phyloP scores from a whole-genome alignment of 2,113 vertebrate genomes.

The Hemiscyllium ocellatum region DNA sequence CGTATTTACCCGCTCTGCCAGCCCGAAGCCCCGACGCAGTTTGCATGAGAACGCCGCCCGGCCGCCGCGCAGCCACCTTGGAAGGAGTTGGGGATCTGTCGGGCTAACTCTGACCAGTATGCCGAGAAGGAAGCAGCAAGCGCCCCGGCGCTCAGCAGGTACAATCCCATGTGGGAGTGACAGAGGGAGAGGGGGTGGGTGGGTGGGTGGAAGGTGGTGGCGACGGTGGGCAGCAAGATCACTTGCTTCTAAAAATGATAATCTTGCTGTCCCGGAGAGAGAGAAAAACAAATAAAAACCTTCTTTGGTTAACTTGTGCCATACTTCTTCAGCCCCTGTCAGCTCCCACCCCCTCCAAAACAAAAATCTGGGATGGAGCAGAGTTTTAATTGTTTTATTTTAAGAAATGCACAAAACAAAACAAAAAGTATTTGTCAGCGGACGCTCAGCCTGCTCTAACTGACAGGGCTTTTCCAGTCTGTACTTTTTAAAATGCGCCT shows the following conservation, averaged over 20 bases:
- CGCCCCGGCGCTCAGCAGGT: constrained; percentile 95
- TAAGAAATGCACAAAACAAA: not conserved
- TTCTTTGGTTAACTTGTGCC: not conserved
- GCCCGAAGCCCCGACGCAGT: constrained; percentile 43
- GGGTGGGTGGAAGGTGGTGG: no score
- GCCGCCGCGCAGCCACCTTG: constrained; percentile 45
- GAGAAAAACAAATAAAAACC: not conserved
- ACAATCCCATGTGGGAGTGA: constrained; percentile 47
- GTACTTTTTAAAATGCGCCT: constrained; percentile 4
- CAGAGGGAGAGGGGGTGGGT: not conserved
- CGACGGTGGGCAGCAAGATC: not conserved
- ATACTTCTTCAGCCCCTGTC: not conserved
- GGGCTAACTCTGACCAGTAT: constrained; percentile 58
- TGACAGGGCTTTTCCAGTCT: constrained; percentile 6
- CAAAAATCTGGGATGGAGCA: not conserved
- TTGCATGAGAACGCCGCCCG: constrained; percentile 43
- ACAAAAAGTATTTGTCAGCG: constrained; percentile 1
- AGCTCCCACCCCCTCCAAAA: no score
- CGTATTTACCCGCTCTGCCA: constrained; percentile 44
- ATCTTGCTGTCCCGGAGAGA: not conserved
- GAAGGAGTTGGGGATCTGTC: constrained; percentile 28
- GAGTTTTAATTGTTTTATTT: not conserved
- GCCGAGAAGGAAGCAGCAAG: constrained; percentile 98
- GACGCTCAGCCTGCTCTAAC: not conserved
- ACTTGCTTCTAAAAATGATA: not conserved